Percentiles rank a stretch among this genome's conserved stretches.
Conservation (phyloP, 2,113 vertebrate species). For the Gambusia holbrooki region DNA sequence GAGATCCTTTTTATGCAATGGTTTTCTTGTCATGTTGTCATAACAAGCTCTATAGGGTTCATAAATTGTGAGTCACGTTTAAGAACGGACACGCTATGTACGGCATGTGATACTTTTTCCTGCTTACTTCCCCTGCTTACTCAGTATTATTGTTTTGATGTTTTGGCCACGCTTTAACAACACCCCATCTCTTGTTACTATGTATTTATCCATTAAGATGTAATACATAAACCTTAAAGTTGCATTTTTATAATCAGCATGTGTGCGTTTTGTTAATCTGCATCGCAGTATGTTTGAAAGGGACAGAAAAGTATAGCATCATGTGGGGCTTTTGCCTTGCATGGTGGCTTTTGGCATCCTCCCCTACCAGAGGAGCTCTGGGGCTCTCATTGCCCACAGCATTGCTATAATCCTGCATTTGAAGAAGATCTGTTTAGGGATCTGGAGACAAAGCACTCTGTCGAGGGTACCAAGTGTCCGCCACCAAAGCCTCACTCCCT, state of each 20-base stretch:
- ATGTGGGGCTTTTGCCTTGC: constrained; percentile 39
- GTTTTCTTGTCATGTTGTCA: constrained; percentile 37
- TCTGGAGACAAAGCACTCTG: constrained; percentile 61
- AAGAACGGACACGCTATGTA: constrained; percentile 31
- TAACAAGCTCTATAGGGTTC: constrained; percentile 4
- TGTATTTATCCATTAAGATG: neutral
- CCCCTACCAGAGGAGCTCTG: constrained; percentile 56
- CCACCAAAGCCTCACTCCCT: constrained; percentile 65
- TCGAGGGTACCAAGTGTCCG: constrained; percentile 64
- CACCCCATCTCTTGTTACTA: neutral
- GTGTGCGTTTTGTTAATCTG: constrained; percentile 14
- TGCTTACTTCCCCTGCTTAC: constrained; percentile 33
- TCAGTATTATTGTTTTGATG: constrained; percentile 30
- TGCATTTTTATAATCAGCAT: neutral
- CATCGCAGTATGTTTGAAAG: constrained; percentile 8
- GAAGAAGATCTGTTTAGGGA: constrained; percentile 69
- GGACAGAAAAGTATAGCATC: constrained; percentile 28
- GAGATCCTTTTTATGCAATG: constrained; percentile 42
- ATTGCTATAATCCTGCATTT: constrained; percentile 73
- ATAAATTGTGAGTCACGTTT: constrained; percentile 47
- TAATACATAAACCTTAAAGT: no score
- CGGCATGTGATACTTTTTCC: constrained; percentile 19
- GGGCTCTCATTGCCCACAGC: constrained; percentile 67
- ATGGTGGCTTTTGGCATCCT: constrained; percentile 62
- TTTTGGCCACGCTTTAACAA: neutral